These are phyloP conservation scores for Allobates femoralis DNA, from an alignment of 2,797 vertebrate species.

Conservation along the genomic window DNA sequence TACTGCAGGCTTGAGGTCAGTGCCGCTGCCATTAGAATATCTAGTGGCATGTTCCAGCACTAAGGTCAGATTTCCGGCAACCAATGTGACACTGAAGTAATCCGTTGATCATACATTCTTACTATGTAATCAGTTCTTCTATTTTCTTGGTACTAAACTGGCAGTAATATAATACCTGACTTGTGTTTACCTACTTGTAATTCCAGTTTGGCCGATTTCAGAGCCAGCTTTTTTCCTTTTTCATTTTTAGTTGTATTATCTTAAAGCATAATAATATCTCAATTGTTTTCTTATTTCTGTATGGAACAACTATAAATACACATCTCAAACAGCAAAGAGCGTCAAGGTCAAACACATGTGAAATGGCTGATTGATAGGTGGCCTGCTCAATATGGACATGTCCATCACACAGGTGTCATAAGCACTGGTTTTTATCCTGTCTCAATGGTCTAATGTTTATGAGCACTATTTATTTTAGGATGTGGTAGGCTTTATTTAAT, in stretches of 20 bases:
- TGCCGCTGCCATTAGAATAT: not conserved
- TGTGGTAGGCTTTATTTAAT: no score
- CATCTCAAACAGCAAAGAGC: not conserved
- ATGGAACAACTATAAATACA: conserved; percentile 24
- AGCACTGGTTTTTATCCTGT: not conserved
- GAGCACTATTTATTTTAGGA: not conserved
- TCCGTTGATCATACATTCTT: not conserved
- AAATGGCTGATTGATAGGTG: not conserved
- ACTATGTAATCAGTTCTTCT: conserved; percentile 37
- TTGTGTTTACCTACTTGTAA: conserved; percentile 47
- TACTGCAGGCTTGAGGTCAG: not conserved
- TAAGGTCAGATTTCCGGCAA: not conserved
- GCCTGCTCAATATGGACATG: not conserved
- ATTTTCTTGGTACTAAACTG: conserved; percentile 27
- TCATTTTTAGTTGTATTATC: conserved; percentile 4
- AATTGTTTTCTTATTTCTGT: conserved; percentile 18
- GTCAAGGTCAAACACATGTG: conserved; percentile 5
- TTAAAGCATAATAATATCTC: conserved; percentile 29
- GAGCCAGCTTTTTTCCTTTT: conserved; percentile 43
- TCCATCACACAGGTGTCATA: not conserved
- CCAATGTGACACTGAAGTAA: not conserved
- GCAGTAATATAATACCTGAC: conserved; percentile 52
- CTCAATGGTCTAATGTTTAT: not conserved
- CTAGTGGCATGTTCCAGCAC: not conserved
- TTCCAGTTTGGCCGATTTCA: conserved; percentile 45